Evolutionary conservation across 2,113 vertebrate genomes (phyloP).

Genomic region (Caranx melampygus): DNA sequence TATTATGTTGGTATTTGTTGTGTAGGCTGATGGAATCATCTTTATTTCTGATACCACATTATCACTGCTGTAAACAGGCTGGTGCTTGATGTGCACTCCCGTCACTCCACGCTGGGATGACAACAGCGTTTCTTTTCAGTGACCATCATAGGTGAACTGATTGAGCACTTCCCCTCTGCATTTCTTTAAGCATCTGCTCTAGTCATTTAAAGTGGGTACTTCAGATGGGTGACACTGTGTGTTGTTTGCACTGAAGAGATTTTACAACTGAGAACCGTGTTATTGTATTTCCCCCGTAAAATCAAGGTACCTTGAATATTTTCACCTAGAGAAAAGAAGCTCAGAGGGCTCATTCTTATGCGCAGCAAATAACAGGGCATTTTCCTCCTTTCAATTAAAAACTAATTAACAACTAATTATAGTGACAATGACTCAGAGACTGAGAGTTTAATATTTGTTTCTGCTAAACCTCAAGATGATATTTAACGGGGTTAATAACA

Average conservation of each 20-base stretch:
- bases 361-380: conserved; percentile 23
- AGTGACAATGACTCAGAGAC: conserved; percentile 39
- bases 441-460: conserved; percentile 53
- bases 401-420: conserved; percentile 62
- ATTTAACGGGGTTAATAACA: conserved; percentile 47
- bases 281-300: conserved; percentile 35
- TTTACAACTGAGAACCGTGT: conserved; percentile 22
- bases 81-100: not conserved
- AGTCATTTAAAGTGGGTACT: conserved; percentile 27
- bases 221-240: conserved; percentile 8
- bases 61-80: too few relatives aligned
- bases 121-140: not conserved
- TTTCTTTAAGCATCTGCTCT: conserved; percentile 18
- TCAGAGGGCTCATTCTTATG: conserved; percentile 13
- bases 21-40: too few relatives aligned
- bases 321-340: conserved; percentile 21
- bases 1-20: not conserved
- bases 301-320: conserved; percentile 23
- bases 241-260: not conserved
- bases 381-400: conserved; percentile 64
- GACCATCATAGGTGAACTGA: conserved; percentile 15
- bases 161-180: conserved; percentile 12
- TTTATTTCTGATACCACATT: not conserved
- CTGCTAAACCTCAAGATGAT: conserved; percentile 43
- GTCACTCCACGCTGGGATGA: not conserved